Evolutionary conservation across 2,888 invertebrate genomes (phyloP).

Genomic region (Crocallis elinguaria): DNA sequence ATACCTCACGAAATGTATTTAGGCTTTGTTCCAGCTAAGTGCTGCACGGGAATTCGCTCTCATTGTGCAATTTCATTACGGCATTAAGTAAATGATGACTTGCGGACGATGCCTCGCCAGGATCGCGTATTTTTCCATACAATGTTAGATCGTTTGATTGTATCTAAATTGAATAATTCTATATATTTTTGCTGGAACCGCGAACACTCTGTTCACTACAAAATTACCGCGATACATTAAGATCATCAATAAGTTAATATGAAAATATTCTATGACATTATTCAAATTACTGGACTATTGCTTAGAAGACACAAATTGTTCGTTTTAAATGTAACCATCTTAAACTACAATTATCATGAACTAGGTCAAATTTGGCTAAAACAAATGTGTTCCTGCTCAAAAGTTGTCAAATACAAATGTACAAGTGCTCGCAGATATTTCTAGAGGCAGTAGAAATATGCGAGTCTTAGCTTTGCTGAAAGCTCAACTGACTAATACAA

Average conservation of each 20-base stretch:
- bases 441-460: slow-evolving; percentile 35
- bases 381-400: slow-evolving; percentile 31
- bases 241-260: background rate
- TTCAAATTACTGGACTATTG: background rate
- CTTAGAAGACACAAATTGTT: background rate
- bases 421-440: slow-evolving; percentile 34
- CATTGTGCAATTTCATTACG: slow-evolving; percentile 67
- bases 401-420: slow-evolving; percentile 48
- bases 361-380: slow-evolving; percentile 19
- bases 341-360: slow-evolving; percentile 10
- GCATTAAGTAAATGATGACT: slow-evolving; percentile 68
- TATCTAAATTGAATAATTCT: slow-evolving; percentile 40
- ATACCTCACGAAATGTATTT: slow-evolving; percentile 81
- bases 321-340: slow-evolving; percentile 18
- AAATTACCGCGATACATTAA: background rate
- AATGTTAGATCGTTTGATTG: slow-evolving; percentile 32
- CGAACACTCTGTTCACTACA: background rate
- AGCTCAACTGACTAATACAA: slow-evolving; percentile 40
- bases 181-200: slow-evolving; percentile 10
- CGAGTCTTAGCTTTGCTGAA: slow-evolving; percentile 30
- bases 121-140: slow-evolving; percentile 33
- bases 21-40: slow-evolving; percentile 75
- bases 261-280: background rate
- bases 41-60: slow-evolving; percentile 59
- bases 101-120: slow-evolving; percentile 41